Percentiles rank a stretch among this genome's conserved stretches.
These are phyloP conservation scores for Enteromius mattozi DNA, from an alignment of 2,797 vertebrate species.

Conservation along the genomic window DNA sequence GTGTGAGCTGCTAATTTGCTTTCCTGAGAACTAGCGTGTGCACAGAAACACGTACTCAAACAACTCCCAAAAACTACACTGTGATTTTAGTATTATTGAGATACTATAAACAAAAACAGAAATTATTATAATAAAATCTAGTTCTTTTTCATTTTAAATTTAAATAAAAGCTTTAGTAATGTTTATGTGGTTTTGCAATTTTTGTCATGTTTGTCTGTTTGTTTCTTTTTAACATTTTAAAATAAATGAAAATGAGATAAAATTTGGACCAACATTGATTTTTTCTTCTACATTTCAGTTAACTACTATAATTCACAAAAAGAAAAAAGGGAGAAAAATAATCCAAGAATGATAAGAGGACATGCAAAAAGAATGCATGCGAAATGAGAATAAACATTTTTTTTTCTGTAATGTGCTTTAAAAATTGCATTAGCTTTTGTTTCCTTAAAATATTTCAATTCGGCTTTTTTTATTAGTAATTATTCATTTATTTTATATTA, in stretches of 20 bases:
- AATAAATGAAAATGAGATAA: too few relatives aligned
- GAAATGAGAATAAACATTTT: too few relatives aligned
- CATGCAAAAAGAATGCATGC: not conserved
- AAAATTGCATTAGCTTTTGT: not conserved
- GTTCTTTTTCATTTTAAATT: too few relatives aligned
- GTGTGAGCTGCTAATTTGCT: constrained; percentile 33
- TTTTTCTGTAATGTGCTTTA: not conserved
- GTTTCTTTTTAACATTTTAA: too few relatives aligned
- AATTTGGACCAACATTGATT: too few relatives aligned
- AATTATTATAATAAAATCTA: too few relatives aligned
- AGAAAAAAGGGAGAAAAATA: not conserved
- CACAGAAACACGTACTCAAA: not conserved
- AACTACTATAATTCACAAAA: not conserved
- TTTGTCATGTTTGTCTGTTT: too few relatives aligned
- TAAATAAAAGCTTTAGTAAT: too few relatives aligned
- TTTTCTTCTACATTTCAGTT: not conserved
- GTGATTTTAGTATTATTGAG: not conserved
- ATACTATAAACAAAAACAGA: too few relatives aligned
- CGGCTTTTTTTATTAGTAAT: not conserved
- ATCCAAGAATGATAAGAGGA: not conserved
- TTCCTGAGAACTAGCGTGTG: not conserved
- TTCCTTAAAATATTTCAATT: not conserved
- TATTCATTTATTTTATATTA: not conserved
- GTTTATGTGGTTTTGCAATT: too few relatives aligned
- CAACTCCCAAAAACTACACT: not conserved